Evolutionary conservation across 2,888 invertebrate species (phyloP).

Genomic region (Operophtera brumata): DNA sequence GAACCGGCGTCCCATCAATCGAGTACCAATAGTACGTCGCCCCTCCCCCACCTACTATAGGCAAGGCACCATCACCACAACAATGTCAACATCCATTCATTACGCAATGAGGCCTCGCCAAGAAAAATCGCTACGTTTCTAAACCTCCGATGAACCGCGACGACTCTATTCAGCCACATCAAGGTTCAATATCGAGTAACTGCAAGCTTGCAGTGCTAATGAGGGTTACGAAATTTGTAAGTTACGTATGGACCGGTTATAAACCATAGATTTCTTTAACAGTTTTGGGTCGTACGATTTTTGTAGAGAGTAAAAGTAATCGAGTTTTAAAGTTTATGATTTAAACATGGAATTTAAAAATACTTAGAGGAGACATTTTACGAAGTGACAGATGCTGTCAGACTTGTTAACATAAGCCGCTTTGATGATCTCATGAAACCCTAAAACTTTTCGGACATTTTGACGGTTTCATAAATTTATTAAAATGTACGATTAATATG

Average conservation of each 20-base stretch:
- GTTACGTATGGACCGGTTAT: constrained; percentile 35
- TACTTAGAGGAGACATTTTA: neutral
- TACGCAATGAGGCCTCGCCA: constrained; percentile 73
- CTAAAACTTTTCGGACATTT: neutral
- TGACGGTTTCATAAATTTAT: neutral
- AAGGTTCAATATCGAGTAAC: constrained; percentile 36
- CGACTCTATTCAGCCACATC: constrained; percentile 36
- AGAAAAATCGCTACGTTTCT: constrained; percentile 64
- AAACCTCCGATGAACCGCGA: constrained; percentile 39
- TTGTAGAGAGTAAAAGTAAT: constrained; percentile 4
- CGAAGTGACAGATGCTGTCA: constrained; percentile 5
- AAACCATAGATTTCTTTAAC: constrained; percentile 30
- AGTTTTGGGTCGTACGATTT: constrained; percentile 29
- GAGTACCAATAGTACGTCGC: constrained; percentile 26
- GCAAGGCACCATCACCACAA: constrained; percentile 43
- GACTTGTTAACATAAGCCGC: neutral
- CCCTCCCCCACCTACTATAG: constrained; percentile 35
- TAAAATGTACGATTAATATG: neutral
- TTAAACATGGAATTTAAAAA: too few relatives aligned
- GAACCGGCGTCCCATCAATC: constrained; percentile 9
- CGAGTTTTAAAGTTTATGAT: neutral
- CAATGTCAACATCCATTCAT: constrained; percentile 75
- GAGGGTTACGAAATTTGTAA: constrained; percentile 36
- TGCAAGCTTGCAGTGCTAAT: constrained; percentile 30
- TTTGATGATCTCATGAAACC: neutral